Conservation (phyloP, 1,140 invertebrate species). For the Neodiprion pinetum region DNA sequence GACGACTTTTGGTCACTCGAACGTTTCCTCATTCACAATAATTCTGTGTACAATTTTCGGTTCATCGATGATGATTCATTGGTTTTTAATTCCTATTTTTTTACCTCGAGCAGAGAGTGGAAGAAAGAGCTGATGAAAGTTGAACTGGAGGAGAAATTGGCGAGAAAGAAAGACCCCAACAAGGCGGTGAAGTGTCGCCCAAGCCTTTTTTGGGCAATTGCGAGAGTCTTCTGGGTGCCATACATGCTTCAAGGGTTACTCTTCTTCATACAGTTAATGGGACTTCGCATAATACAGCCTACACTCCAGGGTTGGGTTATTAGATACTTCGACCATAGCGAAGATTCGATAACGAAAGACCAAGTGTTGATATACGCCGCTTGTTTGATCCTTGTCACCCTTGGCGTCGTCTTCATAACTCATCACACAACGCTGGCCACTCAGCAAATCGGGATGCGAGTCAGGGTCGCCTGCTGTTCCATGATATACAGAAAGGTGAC, state of each 20-base stretch:
- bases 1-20: no score
- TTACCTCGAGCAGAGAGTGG: constrained; percentile 56
- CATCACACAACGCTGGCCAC: constrained; percentile 60
- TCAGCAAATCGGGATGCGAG: constrained; percentile 66
- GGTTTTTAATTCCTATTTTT: no score
- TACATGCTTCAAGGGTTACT: constrained; percentile 55
- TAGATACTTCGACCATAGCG: constrained; percentile 56
- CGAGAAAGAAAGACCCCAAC: constrained; percentile 45
- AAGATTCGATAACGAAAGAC: constrained; percentile 34
- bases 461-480: constrained; percentile 66
- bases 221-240: constrained; percentile 56
- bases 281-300: constrained; percentile 55
- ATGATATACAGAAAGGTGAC: constrained; percentile 71
- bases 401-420: constrained; percentile 44
- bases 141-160: constrained; percentile 52
- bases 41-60: no score
- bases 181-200: constrained; percentile 43
- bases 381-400: constrained; percentile 45
- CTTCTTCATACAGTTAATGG: constrained; percentile 45
- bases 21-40: no score
- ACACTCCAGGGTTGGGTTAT: constrained; percentile 64
- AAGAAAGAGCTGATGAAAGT: constrained; percentile 53
- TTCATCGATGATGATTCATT: no score
- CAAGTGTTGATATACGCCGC: constrained; percentile 53
- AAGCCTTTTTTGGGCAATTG: constrained; percentile 55